Conservation (phyloP, 2,113 vertebrate genomes). For the Chiloscyllium plagiosum region DNA sequence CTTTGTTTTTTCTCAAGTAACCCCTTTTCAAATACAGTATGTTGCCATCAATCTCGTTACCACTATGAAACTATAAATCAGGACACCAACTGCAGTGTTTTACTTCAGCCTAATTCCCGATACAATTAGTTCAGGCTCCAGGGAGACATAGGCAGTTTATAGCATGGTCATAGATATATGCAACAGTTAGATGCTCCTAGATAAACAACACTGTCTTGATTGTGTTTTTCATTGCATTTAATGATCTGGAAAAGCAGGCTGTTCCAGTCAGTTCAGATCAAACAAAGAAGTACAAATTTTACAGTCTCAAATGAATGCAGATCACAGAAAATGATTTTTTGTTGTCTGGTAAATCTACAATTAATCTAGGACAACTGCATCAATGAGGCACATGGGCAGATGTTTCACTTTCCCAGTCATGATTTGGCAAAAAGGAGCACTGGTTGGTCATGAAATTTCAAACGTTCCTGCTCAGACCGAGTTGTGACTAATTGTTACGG, state of each 20-base stretch:
- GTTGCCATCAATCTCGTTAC: slow-evolving; percentile 6
- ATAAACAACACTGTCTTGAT: not conserved
- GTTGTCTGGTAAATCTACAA: no score
- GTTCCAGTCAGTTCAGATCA: not conserved
- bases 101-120: slow-evolving; percentile 5
- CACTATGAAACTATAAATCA: not conserved
- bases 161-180: not conserved
- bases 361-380: not conserved
- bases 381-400: not conserved
- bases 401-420: not conserved
- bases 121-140: slow-evolving; percentile 15
- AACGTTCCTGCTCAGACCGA: not conserved
- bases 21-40: not conserved
- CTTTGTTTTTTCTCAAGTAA: not conserved
- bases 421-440: not conserved
- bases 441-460: not conserved
- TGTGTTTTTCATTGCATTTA: not conserved
- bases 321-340: not conserved
- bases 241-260: not conserved
- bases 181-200: not conserved
- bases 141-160: not conserved
- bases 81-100: not conserved
- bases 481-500: not conserved
- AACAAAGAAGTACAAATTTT: not conserved
- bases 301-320: not conserved